Evolutionary conservation across 30 jellyfish, hydroid and myxozoan genomes (phyloP).

Genomic region (Pseudorhiza aurosa): DNA sequence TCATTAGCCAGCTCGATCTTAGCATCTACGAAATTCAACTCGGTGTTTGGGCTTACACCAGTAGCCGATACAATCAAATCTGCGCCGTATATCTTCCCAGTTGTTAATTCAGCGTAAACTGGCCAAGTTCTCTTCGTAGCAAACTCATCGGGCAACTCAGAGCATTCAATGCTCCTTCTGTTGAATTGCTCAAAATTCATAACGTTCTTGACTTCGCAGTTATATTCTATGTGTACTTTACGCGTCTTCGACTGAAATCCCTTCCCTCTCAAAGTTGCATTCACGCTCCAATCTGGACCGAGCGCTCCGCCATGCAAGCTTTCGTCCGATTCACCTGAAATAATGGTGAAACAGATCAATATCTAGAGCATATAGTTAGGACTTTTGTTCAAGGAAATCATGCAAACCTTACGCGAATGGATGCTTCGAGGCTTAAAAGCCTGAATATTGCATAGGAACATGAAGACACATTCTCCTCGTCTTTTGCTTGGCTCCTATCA

Average conservation of each 20-base stretch:
- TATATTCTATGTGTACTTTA: constrained; percentile 52
- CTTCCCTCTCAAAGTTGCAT: constrained; percentile 35
- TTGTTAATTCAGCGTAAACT: constrained; percentile 63
- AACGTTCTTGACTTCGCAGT: constrained; percentile 64
- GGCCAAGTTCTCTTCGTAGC: constrained; percentile 14
- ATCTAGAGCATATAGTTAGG: no score
- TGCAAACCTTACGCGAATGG: no score
- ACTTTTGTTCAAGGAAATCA: no score
- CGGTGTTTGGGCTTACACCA: constrained; percentile 83
- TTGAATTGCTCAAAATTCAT: constrained; percentile 2
- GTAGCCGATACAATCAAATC: constrained; percentile 90
- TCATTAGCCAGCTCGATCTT: constrained; percentile 52
- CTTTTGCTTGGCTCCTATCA: no score
- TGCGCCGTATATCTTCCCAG: constrained; percentile 66
- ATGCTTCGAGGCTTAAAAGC: no score
- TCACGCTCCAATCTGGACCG: constrained; percentile 97
- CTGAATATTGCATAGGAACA: no score
- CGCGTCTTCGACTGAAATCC: constrained; percentile 3
- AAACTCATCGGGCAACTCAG: constrained; percentile 1
- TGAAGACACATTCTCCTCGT: no score
- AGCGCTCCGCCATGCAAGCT: constrained; percentile 77
- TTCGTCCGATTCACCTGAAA: not conserved
- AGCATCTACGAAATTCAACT: constrained; percentile 22
- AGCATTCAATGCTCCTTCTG: not conserved
- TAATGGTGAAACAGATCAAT: no score